A percentile compares a stretch with the other conserved stretches of the same genome.
These are phyloP conservation scores for Pandemis heparana DNA, from an alignment of 2,888 invertebrate species.

Conservation along the genomic window DNA sequence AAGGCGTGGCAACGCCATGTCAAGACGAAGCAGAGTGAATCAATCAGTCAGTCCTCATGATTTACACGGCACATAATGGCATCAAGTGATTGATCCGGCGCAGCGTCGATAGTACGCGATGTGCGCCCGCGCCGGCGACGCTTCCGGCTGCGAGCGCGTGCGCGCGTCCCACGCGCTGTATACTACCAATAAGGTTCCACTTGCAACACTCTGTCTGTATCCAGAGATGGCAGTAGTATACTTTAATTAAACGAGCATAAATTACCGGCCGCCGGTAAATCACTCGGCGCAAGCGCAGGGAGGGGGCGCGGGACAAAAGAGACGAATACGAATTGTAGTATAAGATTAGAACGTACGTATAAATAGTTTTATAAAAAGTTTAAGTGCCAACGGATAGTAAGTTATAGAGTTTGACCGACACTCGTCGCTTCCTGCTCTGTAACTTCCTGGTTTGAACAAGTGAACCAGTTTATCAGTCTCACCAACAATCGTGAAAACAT, in stretches of 20 bases:
- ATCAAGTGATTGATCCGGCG: slow-evolving; percentile 36
- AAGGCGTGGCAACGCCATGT: slow-evolving; percentile 22
- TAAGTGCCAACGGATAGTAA: neutral
- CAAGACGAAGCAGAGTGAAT: slow-evolving; percentile 29
- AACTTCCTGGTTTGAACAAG: too few relatives aligned
- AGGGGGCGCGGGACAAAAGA: slow-evolving; percentile 47
- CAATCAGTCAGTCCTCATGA: slow-evolving; percentile 30
- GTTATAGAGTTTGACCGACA: neutral
- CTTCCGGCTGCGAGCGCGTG: slow-evolving; percentile 66
- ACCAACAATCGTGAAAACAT: too few relatives aligned
- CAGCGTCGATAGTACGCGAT: slow-evolving; percentile 22
- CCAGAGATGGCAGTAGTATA: slow-evolving; percentile 45
- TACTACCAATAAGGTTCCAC: neutral
- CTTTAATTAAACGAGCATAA: slow-evolving; percentile 82
- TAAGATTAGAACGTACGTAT: slow-evolving; percentile 35
- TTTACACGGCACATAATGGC: slow-evolving; percentile 35
- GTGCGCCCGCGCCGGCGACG: slow-evolving; percentile 38
- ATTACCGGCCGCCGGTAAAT: slow-evolving; percentile 71
- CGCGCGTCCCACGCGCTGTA: neutral
- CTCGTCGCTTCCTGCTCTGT: too few relatives aligned
- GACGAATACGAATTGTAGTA: slow-evolving; percentile 29
- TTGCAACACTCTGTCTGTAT: neutral
- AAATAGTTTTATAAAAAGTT: slow-evolving; percentile 4
- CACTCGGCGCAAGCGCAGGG: slow-evolving; percentile 64
- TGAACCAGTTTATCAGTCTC: too few relatives aligned